Percentiles rank a stretch among this genome's conserved stretches.
phyloP scores from a whole-genome alignment of 1,140 invertebrate species.

The Eumaeus atala region DNA sequence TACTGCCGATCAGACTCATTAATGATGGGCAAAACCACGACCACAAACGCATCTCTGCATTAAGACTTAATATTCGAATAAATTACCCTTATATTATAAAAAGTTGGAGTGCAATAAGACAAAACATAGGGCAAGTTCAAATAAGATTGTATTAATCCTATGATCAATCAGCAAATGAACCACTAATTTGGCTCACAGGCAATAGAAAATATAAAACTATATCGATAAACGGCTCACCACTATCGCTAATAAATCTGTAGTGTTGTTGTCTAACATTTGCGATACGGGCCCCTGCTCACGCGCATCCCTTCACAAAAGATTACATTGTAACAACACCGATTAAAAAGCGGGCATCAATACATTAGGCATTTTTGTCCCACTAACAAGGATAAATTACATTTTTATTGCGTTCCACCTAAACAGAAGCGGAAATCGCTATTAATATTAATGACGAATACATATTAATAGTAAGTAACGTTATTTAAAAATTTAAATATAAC shows the following conservation, averaged over 20 bases:
- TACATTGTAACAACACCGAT: conserved; percentile 55
- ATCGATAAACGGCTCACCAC: conserved; percentile 27
- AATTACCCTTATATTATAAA: too few relatives aligned
- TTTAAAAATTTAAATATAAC: background rate
- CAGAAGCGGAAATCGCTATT: conserved; percentile 1
- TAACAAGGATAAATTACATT: conserved; percentile 49
- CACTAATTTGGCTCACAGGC: too few relatives aligned
- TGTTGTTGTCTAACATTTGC: conserved; percentile 60
- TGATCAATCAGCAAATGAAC: too few relatives aligned
- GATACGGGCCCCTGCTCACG: conserved; percentile 40
- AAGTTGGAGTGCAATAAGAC: too few relatives aligned
- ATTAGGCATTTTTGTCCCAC: conserved; percentile 33
- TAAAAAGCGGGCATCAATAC: conserved; percentile 41
- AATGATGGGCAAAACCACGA: too few relatives aligned
- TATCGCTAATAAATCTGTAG: conserved; percentile 40
- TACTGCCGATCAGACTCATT: too few relatives aligned
- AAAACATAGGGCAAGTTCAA: too few relatives aligned
- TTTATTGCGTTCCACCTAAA: conserved; percentile 25
- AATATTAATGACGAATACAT: background rate
- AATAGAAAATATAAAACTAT: background rate
- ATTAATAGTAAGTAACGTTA: background rate
- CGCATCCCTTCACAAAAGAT: conserved; percentile 47
- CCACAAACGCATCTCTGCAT: too few relatives aligned
- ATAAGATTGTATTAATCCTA: too few relatives aligned
- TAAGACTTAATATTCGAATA: too few relatives aligned